Base-by-base conservation (phyloP, 1,140 invertebrate species). In the Cyclargus thomasi region DNA sequence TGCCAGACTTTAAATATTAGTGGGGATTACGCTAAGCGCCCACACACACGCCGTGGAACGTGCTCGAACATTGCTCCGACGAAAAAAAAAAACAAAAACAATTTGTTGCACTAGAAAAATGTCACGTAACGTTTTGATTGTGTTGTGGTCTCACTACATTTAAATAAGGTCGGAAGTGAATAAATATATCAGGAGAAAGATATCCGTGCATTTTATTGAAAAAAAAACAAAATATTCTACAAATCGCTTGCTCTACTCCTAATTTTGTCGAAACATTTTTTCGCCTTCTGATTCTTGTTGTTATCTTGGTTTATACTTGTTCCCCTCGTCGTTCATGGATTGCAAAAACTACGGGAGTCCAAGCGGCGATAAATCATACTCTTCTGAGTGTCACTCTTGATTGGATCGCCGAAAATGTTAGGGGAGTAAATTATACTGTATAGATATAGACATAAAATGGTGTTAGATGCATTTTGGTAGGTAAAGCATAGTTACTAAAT, bases 21-120 rank as follows among this genome's bases (percentile, higher is more conserved):
- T 70, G 53, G 53, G 74, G 70, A 75, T 77, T 72, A 74, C 68
- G 65, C 65, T 69, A 70, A 71, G 63, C 70, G 68, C 77, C 84
- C 86, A 83, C 86, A 85, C 84, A 86, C 80, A 76, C 78, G 70
- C 79, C 59, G 64, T 65, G 70, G 75, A 75, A 79, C 84, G 81
- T 81, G 82, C 77, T 77, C 71, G 62, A 79, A 75, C 66, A 70
- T 73, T 76, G 76, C 78, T 79, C 70, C 57, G 62, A 74, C 63
- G 68, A 66, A 71, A 70, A 75, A 73, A 55, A 65, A 73, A 69
- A 74, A 74, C 62, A 68, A 76, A 78, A 77, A 79, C 72, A 78
- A 75, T 81, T 83, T 80, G 76, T 75, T 70, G 69, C 59, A 74
- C 72, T 65, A 78, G 71, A 71, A 83, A 80, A 79, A 79, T 71